A percentile compares a stretch with the other conserved stretches of the same genome.
phyloP scores from a whole-genome alignment of 1,140 invertebrate genomes.

The Lepidostoma basale region DNA sequence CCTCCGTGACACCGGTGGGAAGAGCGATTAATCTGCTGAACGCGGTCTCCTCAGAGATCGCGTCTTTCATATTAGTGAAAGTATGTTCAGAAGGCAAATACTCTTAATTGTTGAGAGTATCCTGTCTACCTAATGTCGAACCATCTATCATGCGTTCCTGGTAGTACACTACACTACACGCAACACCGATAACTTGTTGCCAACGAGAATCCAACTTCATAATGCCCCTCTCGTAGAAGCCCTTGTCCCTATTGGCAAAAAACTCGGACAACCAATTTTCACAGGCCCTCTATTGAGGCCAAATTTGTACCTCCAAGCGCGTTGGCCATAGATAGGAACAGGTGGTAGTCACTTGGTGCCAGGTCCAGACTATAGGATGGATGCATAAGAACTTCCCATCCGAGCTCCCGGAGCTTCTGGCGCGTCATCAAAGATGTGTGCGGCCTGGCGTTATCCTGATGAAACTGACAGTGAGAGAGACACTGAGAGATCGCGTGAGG shows the following conservation, averaged over 20 bases:
- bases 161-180: too few species aligned
- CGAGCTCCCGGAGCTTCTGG: neutral
- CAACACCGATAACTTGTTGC: too few species aligned
- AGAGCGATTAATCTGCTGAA: too few species aligned
- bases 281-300: constrained; percentile 1
- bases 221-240: neutral
- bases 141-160: too few species aligned
- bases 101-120: too few species aligned
- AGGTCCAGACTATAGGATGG: constrained; percentile 1
- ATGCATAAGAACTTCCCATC: constrained; percentile 8
- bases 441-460: neutral
- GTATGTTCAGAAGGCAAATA: too few species aligned
- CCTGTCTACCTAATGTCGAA: too few species aligned
- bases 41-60: too few species aligned
- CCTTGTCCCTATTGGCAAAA: constrained; percentile 4
- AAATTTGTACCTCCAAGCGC: constrained; percentile 6
- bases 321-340: constrained; percentile 11
- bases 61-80: too few species aligned
- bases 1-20: too few species aligned
- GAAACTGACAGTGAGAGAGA: too few species aligned
- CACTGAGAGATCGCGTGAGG: too few species aligned
- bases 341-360: neutral
- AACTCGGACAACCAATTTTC: neutral
- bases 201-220: neutral
- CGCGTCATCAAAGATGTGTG: constrained; percentile 10